Base-by-base conservation (phyloP, 2,797 vertebrate species). In the Macropus fuliginosus region DNA sequence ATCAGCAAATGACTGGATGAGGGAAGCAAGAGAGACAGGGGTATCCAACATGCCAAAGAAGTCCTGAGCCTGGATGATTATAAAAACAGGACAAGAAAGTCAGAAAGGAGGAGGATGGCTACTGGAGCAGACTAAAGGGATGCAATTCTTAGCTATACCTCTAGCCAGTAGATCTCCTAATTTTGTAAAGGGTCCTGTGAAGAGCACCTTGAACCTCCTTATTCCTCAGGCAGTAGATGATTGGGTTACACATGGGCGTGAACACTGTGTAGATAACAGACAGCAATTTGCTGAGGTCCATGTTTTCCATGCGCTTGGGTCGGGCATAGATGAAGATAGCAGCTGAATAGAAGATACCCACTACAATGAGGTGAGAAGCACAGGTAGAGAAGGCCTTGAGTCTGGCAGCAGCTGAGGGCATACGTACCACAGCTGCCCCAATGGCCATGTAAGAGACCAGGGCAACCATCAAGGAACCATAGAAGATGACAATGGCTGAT, bases 161-260 rank as follows among this genome's bases (percentile, higher is more conserved):
- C 9, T 87, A 87, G 40, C 40, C 27, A 8, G 12, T 2, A 93
- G 55, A 91, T 92, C 54, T 2, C 96, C 92, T 89, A 28, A 93
- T 28, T 9, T 74, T n/a, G 90, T 46, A 10, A 4, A 87, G 21
- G 55, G 13, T 56, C 40, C 5, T 13, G 21, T 56, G 40, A 55
- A 89, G 18, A 29, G 55, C 92, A 12, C 28, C 28, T n/a, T 14
- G 92, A 14, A 92, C 5, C 46, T 59, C 94, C 57, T 94, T 94
- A 55, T 89, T 94, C 9, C 74, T 46, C 40, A 93, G 92, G 46
- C 92, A 93, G 92, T 93, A 93, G 92, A 89, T 34, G 4, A 89
- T 50, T 10, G 66, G 66, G n/a, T 94, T 94, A 34, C 81, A 74
- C 14, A 0, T 89, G 66, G 91, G 91, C 18, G 55, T 94, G 50